Evolutionary conservation across 2,797 vertebrate genomes (phyloP).

Genomic region (Takifugu rubripes): DNA sequence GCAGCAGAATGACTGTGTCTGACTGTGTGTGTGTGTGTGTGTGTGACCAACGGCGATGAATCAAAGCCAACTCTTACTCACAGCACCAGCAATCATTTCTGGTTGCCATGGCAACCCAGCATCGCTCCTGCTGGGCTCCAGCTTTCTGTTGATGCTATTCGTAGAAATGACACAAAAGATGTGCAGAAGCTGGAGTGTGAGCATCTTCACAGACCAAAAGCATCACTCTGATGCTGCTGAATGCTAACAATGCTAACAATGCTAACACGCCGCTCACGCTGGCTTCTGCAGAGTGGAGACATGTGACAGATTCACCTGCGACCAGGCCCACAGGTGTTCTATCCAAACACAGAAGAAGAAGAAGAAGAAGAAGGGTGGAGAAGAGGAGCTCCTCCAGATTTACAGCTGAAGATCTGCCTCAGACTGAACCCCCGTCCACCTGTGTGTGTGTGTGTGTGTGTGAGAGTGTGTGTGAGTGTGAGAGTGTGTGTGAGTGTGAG

Average conservation of each 20-base stretch:
- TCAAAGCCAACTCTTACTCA: conserved; percentile 39
- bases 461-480: no score
- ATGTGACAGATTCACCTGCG: no score
- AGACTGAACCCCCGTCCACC: no score
- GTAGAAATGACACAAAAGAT: conserved; percentile 37
- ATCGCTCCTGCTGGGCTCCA: conserved; percentile 46
- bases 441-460: no score
- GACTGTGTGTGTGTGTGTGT: conserved; percentile 25
- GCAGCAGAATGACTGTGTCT: conserved; percentile 7
- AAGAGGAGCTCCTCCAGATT: no score
- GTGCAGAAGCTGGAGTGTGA: conserved; percentile 21
- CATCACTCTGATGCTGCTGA: not conserved
- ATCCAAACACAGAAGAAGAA: no score
- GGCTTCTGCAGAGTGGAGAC: not conserved
- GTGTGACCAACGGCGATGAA: conserved; percentile 21
- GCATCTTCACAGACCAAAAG: not conserved
- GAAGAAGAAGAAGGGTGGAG: no score
- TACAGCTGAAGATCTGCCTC: no score
- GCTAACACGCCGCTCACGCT: not conserved
- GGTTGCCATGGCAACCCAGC: conserved; percentile 64
- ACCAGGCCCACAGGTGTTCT: no score
- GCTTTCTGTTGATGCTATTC: conserved; percentile 47
- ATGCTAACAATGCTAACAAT: not conserved
- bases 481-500: no score
- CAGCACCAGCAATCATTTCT: conserved; percentile 40